Evolutionary conservation across 2,888 invertebrate genomes (phyloP).

Genomic region (Tuta absoluta): DNA sequence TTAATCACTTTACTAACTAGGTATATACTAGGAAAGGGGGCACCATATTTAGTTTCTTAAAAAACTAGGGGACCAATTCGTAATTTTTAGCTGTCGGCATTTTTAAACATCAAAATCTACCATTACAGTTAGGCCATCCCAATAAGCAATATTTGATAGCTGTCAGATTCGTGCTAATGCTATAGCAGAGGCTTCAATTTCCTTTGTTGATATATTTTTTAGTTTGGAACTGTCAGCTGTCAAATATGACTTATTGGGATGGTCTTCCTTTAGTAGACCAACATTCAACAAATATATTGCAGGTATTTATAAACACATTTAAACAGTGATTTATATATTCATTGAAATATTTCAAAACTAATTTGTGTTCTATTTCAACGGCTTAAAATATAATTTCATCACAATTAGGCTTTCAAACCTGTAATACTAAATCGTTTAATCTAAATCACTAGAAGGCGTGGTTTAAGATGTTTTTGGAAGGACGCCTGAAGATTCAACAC

Average conservation of each 20-base stretch:
- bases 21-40: constrained; percentile 1
- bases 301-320: neutral
- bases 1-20: constrained; percentile 11
- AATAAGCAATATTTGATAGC: too few relatives aligned
- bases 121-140: too few relatives aligned
- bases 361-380: constrained; percentile 19
- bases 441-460: constrained; percentile 3
- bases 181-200: too few relatives aligned
- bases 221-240: too few relatives aligned
- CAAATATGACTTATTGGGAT: too few relatives aligned
- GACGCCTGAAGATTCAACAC: neutral
- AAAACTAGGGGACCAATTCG: constrained; percentile 9
- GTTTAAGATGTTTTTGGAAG: too few relatives aligned
- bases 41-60: constrained; percentile 19
- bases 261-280: too few relatives aligned
- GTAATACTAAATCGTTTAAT: neutral
- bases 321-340: neutral
- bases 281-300: too few relatives aligned
- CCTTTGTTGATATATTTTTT: too few relatives aligned
- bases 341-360: neutral
- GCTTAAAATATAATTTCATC: constrained; percentile 17
- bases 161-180: too few relatives aligned
- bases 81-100: neutral
- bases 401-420: constrained; percentile 5
- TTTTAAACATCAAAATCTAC: too few relatives aligned